These are phyloP conservation scores for Axis porcinus DNA, from an alignment of 2,113 vertebrate genomes.

Conservation along the genomic window DNA sequence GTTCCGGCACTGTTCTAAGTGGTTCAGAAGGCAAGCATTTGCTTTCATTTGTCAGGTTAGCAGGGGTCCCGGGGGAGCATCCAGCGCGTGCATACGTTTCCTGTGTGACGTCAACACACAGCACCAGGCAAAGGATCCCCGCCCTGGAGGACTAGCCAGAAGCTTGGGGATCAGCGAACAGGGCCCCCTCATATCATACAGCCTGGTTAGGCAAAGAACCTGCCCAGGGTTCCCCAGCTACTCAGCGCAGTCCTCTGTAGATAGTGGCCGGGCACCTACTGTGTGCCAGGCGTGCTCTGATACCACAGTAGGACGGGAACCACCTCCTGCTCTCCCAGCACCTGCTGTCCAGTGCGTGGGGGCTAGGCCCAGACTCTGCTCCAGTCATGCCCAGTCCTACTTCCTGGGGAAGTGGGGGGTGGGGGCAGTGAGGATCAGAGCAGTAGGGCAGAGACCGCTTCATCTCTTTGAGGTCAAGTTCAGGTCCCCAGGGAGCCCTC, in stretches of 20 bases:
- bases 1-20: slow-evolving; percentile 81
- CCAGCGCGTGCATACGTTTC: background rate
- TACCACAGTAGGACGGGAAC: background rate
- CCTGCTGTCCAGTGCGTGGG: background rate
- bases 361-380: background rate
- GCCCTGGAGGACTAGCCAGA: background rate
- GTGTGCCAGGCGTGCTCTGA: background rate
- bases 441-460: fast-evolving
- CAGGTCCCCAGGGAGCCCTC: background rate
- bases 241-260: fast-evolving
- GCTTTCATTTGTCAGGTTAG: slow-evolving; percentile 85
- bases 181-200: background rate
- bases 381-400: fast-evolving
- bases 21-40: slow-evolving; percentile 84
- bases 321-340: background rate
- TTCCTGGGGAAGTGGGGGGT: background rate
- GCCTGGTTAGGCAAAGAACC: background rate
- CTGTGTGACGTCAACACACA: background rate
- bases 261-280: fast-evolving
- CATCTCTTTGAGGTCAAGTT: background rate
- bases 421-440: background rate
- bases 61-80: background rate
- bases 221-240: background rate
- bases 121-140: background rate
- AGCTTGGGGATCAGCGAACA: background rate